Evolutionary conservation across 1,140 invertebrate genomes (phyloP).

Genomic region (Macrotrachela quadricornifera): DNA sequence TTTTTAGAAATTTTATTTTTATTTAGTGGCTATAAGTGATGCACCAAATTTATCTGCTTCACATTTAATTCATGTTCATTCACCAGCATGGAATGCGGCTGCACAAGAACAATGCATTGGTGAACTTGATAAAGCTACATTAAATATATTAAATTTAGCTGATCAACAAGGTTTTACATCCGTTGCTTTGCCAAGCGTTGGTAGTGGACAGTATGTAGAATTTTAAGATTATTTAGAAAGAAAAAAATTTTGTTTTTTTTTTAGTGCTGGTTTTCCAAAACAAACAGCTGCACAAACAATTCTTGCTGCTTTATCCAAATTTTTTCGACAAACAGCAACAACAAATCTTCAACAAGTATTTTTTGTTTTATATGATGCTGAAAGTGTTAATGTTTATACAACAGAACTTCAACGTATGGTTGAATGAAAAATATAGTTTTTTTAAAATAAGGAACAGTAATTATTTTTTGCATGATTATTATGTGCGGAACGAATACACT

Average conservation of each 20-base stretch:
- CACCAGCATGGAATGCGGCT: slow-evolving; percentile 24
- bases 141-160: slow-evolving; percentile 33
- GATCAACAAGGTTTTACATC: slow-evolving; percentile 35
- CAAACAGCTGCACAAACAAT: slow-evolving; percentile 38
- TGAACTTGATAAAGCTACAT: slow-evolving; percentile 32
- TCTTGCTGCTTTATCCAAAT: slow-evolving; percentile 11
- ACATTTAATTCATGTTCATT: slow-evolving; percentile 36
- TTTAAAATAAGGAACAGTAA: too few relatives aligned
- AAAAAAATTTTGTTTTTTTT: slow-evolving; percentile 9
- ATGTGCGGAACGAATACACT: too few relatives aligned
- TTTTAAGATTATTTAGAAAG: neutral
- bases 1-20: neutral
- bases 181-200: slow-evolving; percentile 34
- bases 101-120: slow-evolving; percentile 26
- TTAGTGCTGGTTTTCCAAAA: slow-evolving; percentile 37
- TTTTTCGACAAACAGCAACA: neutral
- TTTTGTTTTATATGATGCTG: slow-evolving; percentile 37
- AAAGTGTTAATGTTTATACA: slow-evolving; percentile 38
- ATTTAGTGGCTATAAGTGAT: too few relatives aligned
- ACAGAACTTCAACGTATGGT: slow-evolving; percentile 25
- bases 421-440: too few relatives aligned
- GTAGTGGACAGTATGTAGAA: slow-evolving; percentile 33
- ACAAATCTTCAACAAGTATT: slow-evolving; percentile 33
- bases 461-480: too few relatives aligned
- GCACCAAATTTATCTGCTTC: too few relatives aligned